These are phyloP conservation scores for Sarcophaga bullata DNA, from an alignment of 1,140 invertebrate species.

Conservation along the genomic window DNA sequence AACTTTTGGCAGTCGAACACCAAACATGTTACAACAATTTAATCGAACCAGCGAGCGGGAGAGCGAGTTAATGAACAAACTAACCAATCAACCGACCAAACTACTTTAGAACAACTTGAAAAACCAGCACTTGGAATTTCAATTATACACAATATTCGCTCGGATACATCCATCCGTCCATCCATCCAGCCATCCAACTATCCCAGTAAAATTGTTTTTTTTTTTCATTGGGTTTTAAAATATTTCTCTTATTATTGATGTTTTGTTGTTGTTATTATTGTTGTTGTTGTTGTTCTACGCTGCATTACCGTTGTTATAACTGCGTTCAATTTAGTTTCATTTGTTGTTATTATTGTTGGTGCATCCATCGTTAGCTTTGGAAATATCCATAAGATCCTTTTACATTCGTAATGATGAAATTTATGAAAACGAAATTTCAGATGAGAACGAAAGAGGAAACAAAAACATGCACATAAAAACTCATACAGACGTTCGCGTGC, in stretches of 20 bases:
- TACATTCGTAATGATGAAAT: constrained; percentile 20
- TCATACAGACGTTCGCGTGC: neutral
- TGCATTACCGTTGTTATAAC: constrained; percentile 23
- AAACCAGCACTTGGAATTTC: constrained; percentile 30
- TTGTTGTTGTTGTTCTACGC: neutral
- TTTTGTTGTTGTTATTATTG: neutral
- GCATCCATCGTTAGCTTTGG: too few relatives aligned
- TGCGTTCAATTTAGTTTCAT: constrained; percentile 25
- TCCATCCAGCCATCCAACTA: neutral
- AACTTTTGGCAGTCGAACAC: too few relatives aligned
- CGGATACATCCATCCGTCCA: neutral
- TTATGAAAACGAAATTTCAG: constrained; percentile 37
- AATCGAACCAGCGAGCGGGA: too few relatives aligned
- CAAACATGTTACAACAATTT: too few relatives aligned
- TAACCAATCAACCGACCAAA: neutral
- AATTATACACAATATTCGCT: neutral
- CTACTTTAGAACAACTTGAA: constrained; percentile 15
- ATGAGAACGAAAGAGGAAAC: constrained; percentile 10
- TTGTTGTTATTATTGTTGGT: constrained; percentile 16
- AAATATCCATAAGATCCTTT: constrained; percentile 16
- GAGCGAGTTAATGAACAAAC: too few relatives aligned
- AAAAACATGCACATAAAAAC: constrained; percentile 1
- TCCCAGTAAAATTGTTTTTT: neutral
- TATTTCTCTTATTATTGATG: neutral
- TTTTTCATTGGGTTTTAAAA: neutral